phyloP scores from a whole-genome alignment of 2,113 vertebrate species.

The Melanerpes aurifrons region DNA sequence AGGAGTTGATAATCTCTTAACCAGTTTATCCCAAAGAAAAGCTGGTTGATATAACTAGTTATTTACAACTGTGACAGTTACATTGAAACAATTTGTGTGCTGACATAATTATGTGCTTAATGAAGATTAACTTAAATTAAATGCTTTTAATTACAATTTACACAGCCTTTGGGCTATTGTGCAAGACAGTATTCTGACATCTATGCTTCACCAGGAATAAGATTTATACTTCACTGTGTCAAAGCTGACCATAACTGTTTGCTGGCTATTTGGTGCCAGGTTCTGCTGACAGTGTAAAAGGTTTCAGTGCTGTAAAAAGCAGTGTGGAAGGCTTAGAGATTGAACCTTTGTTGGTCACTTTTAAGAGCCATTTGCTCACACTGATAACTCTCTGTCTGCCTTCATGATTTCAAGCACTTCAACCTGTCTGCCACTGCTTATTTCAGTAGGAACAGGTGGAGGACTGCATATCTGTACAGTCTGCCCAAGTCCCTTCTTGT shows the following conservation, averaged over 20 bases:
- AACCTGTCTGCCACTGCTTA: not conserved
- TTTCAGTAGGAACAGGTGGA: not conserved
- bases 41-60: constrained; percentile 44
- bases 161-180: constrained; percentile 63
- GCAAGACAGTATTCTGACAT: constrained; percentile 44
- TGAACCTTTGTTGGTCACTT: not conserved
- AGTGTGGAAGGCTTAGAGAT: not conserved
- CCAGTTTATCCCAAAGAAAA: constrained; percentile 43
- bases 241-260: constrained; percentile 67
- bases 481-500: not conserved
- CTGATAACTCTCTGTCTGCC: not conserved
- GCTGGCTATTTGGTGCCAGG: constrained; percentile 21
- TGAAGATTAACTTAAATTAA: constrained; percentile 80
- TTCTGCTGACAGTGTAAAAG: constrained; percentile 12
- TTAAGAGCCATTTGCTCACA: not conserved
- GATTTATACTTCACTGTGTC: constrained; percentile 66
- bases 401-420: not conserved
- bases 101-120: constrained; percentile 69
- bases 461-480: not conserved
- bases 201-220: constrained; percentile 60
- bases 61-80: constrained; percentile 70
- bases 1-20: not conserved
- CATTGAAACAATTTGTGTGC: constrained; percentile 21
- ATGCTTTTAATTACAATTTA: constrained; percentile 77
- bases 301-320: not conserved